Evolutionary conservation across 2,113 vertebrate genomes (phyloP).

Genomic region (Daubentonia madagascariensis): DNA sequence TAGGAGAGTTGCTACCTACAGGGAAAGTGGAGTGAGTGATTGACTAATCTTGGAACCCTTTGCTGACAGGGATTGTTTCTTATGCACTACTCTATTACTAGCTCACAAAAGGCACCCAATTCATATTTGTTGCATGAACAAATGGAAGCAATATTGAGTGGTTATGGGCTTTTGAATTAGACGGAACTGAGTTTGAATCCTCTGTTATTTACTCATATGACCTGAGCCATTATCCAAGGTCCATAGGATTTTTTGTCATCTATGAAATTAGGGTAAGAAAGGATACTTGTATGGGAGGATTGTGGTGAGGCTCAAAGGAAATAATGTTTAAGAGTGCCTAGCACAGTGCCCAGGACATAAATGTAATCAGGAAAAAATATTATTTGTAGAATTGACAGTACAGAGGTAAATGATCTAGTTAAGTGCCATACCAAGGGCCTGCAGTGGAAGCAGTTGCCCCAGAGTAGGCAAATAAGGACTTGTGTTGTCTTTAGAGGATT

Average conservation of each 20-base stretch:
- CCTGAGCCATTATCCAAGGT: neutral
- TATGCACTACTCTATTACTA: neutral
- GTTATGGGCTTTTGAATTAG: neutral
- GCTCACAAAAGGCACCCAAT: neutral
- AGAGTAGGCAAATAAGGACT: neutral
- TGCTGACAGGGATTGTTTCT: neutral
- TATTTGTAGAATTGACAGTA: constrained; percentile 7
- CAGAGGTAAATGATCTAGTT: neutral
- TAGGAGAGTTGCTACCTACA: neutral
- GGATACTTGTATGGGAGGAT: neutral
- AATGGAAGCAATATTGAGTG: neutral
- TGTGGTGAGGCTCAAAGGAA: neutral
- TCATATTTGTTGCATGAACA: neutral
- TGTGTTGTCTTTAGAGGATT: neutral
- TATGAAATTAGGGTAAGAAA: neutral
- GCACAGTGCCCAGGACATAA: neutral
- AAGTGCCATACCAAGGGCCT: neutral
- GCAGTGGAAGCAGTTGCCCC: neutral
- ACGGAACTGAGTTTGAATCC: neutral
- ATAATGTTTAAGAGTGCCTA: neutral
- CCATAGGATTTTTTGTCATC: neutral
- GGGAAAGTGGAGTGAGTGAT: neutral
- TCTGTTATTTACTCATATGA: neutral
- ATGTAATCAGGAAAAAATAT: neutral
- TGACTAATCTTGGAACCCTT: neutral